These are phyloP conservation scores for Varroa destructor DNA, from an alignment of 1,140 invertebrate genomes.

Conservation along the genomic window DNA sequence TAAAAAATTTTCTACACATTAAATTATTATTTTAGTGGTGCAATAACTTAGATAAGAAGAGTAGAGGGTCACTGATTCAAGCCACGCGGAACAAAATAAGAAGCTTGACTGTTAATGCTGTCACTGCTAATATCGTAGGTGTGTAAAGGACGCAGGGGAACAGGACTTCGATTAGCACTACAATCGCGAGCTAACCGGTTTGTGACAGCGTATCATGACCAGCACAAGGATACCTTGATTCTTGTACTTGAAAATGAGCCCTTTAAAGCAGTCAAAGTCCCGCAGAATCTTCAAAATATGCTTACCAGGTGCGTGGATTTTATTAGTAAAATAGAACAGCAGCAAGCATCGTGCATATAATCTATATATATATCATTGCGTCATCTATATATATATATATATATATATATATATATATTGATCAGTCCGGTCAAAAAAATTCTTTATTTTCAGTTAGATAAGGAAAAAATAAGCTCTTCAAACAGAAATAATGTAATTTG, in stretches of 20 bases:
- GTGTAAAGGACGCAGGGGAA: slow-evolving; percentile 57
- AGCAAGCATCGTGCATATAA: not conserved
- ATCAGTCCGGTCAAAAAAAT: too few species aligned
- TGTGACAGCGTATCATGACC: slow-evolving; percentile 75
- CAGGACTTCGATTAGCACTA: slow-evolving; percentile 62
- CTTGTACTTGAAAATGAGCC: slow-evolving; percentile 72
- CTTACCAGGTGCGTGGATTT: not conserved
- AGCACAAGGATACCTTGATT: slow-evolving; percentile 68
- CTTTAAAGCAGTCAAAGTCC: slow-evolving; percentile 86
- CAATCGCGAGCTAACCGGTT: slow-evolving; percentile 78
- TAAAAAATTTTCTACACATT: too few species aligned
- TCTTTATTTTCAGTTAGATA: too few species aligned
- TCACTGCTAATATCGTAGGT: not conserved
- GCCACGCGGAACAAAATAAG: too few species aligned
- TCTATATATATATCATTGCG: not conserved
- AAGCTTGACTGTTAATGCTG: too few species aligned
- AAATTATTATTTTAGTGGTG: too few species aligned
- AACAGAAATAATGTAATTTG: too few species aligned
- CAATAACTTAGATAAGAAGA: too few species aligned
- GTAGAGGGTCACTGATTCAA: too few species aligned
- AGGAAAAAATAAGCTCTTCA: too few species aligned
- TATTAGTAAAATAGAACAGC: not conserved
- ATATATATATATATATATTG: too few species aligned
- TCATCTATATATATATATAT: not conserved
- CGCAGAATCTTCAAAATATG: slow-evolving; percentile 39